These are phyloP conservation scores for Lithobius niger DNA, from an alignment of 1,140 invertebrate genomes.

Conservation along the genomic window DNA sequence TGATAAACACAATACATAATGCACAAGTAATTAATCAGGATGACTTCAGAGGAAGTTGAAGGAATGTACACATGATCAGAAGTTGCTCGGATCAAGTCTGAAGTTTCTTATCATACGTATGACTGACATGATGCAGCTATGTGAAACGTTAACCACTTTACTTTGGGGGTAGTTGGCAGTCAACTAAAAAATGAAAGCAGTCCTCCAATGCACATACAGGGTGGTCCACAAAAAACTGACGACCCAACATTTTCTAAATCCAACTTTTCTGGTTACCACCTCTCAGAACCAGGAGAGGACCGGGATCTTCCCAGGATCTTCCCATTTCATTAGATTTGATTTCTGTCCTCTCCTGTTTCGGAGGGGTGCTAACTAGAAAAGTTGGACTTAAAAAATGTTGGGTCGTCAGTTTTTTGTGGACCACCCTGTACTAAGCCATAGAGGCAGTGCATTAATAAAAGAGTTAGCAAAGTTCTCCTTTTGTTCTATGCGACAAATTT, in stretches of 20 bases:
- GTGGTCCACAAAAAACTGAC: not conserved
- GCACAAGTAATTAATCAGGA: not conserved
- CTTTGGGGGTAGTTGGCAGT: not conserved
- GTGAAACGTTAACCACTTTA: no score
- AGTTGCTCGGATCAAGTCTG: not conserved
- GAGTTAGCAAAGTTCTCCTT: no score
- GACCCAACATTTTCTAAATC: not conserved
- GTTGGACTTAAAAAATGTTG: no score
- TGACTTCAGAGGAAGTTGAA: slow-evolving; percentile 11
- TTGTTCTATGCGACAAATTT: no score
- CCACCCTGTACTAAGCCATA: no score
- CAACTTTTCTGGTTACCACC: not conserved
- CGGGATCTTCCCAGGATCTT: not conserved
- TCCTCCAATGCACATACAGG: not conserved
- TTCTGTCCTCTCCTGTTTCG: not conserved
- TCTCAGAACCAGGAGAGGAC: not conserved
- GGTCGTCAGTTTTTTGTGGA: no score
- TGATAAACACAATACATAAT: slow-evolving; percentile 8
- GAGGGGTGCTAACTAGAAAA: no score
- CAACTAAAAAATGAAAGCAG: not conserved
- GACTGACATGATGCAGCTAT: no score
- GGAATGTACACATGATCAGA: slow-evolving; percentile 32
- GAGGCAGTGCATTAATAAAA: no score
- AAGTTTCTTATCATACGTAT: slow-evolving; percentile 8
- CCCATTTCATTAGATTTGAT: not conserved